Conservation (phyloP, 2,113 vertebrate genomes). For the Pseudonaja textilis region DNA sequence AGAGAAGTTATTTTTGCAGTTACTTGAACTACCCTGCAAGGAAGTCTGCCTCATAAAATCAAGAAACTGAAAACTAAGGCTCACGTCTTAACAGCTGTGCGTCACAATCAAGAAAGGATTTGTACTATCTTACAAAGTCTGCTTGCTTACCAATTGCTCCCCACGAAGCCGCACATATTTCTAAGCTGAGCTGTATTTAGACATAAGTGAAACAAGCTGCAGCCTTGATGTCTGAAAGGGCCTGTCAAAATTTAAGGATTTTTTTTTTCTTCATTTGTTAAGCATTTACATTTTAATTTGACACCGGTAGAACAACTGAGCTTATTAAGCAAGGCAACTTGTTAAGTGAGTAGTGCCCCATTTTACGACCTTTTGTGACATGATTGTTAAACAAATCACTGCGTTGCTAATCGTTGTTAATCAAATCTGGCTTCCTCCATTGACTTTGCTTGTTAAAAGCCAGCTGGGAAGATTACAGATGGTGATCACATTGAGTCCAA, state of each 20-base stretch:
- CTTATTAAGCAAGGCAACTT: not conserved
- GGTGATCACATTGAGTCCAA: not conserved
- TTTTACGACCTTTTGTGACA: not conserved
- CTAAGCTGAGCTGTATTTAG: not conserved
- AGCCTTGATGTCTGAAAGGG: not conserved
- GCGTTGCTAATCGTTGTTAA: not conserved
- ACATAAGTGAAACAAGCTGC: not conserved
- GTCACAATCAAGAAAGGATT: not conserved
- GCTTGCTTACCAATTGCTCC: not conserved
- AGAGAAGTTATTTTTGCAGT: no score
- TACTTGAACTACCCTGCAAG: not conserved
- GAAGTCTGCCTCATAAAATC: not conserved
- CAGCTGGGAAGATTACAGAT: not conserved
- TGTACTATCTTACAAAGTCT: not conserved
- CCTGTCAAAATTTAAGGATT: not conserved
- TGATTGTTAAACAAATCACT: not conserved
- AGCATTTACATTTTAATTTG: not conserved
- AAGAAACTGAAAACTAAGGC: not conserved
- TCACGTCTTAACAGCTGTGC: not conserved
- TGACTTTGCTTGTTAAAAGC: not conserved
- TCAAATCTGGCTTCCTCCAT: not conserved
- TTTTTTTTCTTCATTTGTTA: not conserved
- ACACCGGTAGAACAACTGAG: not conserved
- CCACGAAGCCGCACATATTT: not conserved
- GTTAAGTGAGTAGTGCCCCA: not conserved